Base-by-base conservation (phyloP, 2,113 vertebrate genomes). In the Microcebus tavaratra region DNA sequence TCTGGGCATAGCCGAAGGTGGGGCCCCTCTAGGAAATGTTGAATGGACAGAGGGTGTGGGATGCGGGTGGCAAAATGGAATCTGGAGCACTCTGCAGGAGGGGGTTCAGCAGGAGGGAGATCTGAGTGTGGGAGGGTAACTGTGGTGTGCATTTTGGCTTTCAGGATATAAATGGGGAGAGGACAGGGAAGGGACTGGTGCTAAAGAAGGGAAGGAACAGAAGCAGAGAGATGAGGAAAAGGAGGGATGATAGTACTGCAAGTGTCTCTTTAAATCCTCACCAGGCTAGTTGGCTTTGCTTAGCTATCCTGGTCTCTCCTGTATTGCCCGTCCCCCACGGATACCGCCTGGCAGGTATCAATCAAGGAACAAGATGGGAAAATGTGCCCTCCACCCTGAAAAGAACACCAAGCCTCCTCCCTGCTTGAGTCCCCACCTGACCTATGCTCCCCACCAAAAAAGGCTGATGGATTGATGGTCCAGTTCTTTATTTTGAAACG, bases 401-500 rank as follows among this genome's bases (percentile, higher is more conserved):
- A 79, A 92, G 63, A 92, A 57, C 29, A 48, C 10, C 34, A 18
- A 14, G 50, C 21, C 63, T 79, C 76, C 25, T 48, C 14, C 55
- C 34, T 31, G 39, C 31, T 29, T 39, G 39, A 73, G 67, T 0
- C n/a, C 29, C 75, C 4, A 15, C 15, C 39, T 3, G 45, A 63
- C 21, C 42, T 12, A 6, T 8, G 20, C 13, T 34, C 23, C 10
- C 6, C 42, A 13, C 78, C 21, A 4, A 57, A 78, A 65, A 21
- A 75, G 73, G 61, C 23, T 3, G 21, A 57, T n/a, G 50, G 76
- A 11, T 20, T n/a, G 63, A 92, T 75, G 95, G 96, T 98, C 96
- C 97, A 97, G 95, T 97, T 94, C 39, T 98, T 98, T 98, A 98
- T 97, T 98, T 90, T 95, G 96, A 98, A 98, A 97, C 97, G 96